Base-by-base conservation (phyloP, 2,888 invertebrate genomes). In the Tinea trinotella region DNA sequence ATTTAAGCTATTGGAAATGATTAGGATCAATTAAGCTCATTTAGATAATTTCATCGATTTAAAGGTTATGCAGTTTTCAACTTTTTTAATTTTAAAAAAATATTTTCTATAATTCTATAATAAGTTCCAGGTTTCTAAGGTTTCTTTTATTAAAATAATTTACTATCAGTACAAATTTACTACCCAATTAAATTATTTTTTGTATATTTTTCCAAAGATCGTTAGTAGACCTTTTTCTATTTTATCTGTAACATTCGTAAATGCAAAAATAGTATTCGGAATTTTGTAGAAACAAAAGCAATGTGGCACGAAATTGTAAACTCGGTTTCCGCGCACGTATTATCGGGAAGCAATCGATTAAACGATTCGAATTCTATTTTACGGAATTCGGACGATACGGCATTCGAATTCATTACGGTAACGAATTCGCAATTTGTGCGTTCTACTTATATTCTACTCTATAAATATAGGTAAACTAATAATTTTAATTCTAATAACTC, bases 1-100 rank as follows among this genome's bases (percentile, higher is more conserved):
- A 84, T 85, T 84, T 77, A 76, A 76, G 79, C 75, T 82, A 83
- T 83, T 83, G 80, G 67, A 70, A 66, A 80, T 81, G 72, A 72
- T 74, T 71, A 67, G 70, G 83, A 81, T 83, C 83, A 84, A 85
- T 83, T 81, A 82, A 13, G 40, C 2, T 24, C 24, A 24, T 24
- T 24, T 9, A 24, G 9, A 24, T 24, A 7, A 24, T 24, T 5
- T 24, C n/a, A n/a, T n/a, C n/a, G n/a, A n/a, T n/a, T n/a, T n/a
- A n/a, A n/a, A n/a, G n/a, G n/a, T n/a, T n/a, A n/a, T n/a, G n/a
- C n/a, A n/a, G n/a, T n/a, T n/a, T n/a, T n/a, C n/a, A n/a, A n/a
- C n/a, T n/a, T n/a, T n/a, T n/a, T n/a, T n/a, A n/a, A n/a, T n/a
- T n/a, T n/a, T n/a, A n/a, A n/a, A n/a, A n/a, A n/a, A n/a, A n/a